Percentiles rank a stretch among this genome's conserved stretches.
These are phyloP conservation scores for Sipha maydis DNA, from an alignment of 2,888 invertebrate genomes.

Conservation along the genomic window DNA sequence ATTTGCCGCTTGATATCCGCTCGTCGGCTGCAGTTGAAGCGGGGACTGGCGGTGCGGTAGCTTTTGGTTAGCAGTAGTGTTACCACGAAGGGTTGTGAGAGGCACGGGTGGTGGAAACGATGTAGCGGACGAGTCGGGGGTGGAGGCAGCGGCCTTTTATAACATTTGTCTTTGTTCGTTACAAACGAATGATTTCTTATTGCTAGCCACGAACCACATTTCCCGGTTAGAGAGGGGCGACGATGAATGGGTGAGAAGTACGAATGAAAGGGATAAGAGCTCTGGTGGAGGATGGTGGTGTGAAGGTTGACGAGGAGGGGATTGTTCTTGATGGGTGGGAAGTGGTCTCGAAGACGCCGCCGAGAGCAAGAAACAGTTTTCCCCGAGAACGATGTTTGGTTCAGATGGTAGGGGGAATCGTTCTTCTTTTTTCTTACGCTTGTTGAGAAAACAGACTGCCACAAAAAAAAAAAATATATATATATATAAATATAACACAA, in stretches of 20 bases:
- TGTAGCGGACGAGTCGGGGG: conserved; percentile 42
- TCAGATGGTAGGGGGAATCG: conserved; percentile 26
- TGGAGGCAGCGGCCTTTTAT: conserved; percentile 62
- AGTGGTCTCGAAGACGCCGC: not conserved
- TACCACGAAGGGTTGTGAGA: not conserved
- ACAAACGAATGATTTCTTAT: conserved; percentile 64
- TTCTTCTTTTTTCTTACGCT: conserved; percentile 21
- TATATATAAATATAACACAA: not conserved
- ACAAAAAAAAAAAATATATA: conserved; percentile 14
- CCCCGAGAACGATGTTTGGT: conserved; percentile 28
- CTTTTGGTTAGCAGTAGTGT: not conserved
- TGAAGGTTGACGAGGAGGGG: too few species aligned
- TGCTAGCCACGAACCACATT: conserved; percentile 58
- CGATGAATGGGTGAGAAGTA: not conserved
- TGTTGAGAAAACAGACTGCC: conserved; percentile 18
- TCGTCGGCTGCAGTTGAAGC: not conserved
- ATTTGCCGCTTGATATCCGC: conserved; percentile 58
- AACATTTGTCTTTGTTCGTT: conserved; percentile 65
- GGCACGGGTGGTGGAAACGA: not conserved
- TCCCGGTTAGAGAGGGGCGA: not conserved
- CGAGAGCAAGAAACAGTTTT: conserved; percentile 31
- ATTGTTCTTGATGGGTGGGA: not conserved
- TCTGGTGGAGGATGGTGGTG: not conserved
- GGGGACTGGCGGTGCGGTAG: not conserved
- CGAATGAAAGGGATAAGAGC: not conserved